phyloP scores from a whole-genome alignment of 2,888 invertebrate genomes.

The Noctua comes region DNA sequence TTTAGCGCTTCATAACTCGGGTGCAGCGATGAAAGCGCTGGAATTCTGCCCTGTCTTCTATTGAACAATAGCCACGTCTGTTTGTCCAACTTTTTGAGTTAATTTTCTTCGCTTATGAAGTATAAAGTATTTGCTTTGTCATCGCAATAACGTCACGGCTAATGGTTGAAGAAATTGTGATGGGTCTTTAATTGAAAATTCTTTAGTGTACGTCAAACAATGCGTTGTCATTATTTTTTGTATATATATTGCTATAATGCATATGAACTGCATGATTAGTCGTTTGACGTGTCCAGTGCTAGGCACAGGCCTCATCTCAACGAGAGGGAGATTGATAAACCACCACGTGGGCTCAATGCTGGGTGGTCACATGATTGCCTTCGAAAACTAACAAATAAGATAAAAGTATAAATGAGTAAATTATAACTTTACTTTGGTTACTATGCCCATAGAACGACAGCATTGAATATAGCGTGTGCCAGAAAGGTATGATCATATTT shows the following conservation, averaged over 20 bases:
- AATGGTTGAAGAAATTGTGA: conserved; percentile 38
- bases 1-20: conserved; percentile 77
- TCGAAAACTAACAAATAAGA: neutral
- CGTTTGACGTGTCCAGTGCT: neutral
- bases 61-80: conserved; percentile 76
- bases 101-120: conserved; percentile 65
- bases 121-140: conserved; percentile 67
- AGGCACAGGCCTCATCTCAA: neutral
- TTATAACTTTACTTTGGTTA: neutral
- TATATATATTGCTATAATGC: neutral
- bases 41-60: conserved; percentile 73
- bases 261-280: neutral
- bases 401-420: neutral
- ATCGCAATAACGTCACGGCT: conserved; percentile 45
- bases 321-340: neutral
- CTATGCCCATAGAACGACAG: neutral
- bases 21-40: conserved; percentile 74
- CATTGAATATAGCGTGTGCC: neutral
- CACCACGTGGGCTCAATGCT: neutral
- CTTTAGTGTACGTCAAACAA: conserved; percentile 8
- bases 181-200: conserved; percentile 48
- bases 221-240: neutral
- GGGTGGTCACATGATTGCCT: neutral
- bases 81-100: conserved; percentile 73
- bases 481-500: neutral